These are phyloP conservation scores for Malachius bipustulatus DNA, from an alignment of 2,888 invertebrate genomes.

Conservation along the genomic window DNA sequence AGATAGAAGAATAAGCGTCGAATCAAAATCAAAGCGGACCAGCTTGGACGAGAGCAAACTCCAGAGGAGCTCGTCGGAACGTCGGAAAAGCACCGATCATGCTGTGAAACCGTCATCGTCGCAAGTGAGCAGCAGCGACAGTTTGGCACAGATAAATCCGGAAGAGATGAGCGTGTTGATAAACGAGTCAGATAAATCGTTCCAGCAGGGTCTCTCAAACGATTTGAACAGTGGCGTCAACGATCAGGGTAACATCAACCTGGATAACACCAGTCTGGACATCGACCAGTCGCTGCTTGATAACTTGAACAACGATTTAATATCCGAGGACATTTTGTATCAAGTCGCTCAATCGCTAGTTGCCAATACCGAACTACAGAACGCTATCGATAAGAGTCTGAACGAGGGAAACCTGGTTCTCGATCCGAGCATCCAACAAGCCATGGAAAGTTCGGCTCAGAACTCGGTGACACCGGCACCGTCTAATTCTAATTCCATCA, in stretches of 20 bases:
- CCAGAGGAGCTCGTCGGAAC: not conserved
- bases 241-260: constrained; percentile 34
- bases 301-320: constrained; percentile 50
- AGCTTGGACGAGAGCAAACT: constrained; percentile 20
- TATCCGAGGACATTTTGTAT: constrained; percentile 58
- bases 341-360: constrained; percentile 60
- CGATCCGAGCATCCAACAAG: constrained; percentile 26
- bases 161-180: constrained; percentile 33
- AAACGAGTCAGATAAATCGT: constrained; percentile 30
- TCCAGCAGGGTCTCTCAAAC: constrained; percentile 18
- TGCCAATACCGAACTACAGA: constrained; percentile 54
- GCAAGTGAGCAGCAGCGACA: constrained; percentile 5
- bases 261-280: constrained; percentile 45
- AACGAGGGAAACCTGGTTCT: constrained; percentile 33
- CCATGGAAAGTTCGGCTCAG: constrained; percentile 9
- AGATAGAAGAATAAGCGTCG: constrained; percentile 17
- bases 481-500: not conserved
- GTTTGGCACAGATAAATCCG: constrained; percentile 23
- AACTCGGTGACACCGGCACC: constrained; percentile 2
- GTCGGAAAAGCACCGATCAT: constrained; percentile 5
- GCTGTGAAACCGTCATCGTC: not conserved
- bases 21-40: constrained; percentile 21
- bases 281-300: constrained; percentile 47
- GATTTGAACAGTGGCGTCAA: constrained; percentile 11
- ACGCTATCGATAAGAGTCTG: constrained; percentile 54